Evolutionary conservation across 2,113 vertebrate species (phyloP).

Genomic region (Tetrax tetrax): DNA sequence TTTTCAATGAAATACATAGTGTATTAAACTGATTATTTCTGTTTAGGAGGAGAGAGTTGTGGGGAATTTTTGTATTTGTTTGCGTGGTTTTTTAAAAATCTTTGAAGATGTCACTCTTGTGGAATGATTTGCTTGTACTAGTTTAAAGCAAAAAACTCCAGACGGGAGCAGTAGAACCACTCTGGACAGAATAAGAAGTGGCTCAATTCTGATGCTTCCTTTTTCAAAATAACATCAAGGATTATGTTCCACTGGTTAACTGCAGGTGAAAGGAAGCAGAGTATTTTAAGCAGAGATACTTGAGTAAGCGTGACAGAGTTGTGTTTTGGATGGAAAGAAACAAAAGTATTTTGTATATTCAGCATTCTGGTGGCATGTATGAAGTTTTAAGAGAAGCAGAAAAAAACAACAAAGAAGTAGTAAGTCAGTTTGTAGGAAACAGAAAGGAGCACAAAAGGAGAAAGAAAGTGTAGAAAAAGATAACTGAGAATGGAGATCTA

Average conservation of each 20-base stretch:
- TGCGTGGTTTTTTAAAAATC: background rate
- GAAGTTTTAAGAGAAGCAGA: background rate
- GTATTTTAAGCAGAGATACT: background rate
- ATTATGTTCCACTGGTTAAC: background rate
- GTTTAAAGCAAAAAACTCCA: background rate
- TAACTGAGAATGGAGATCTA: background rate
- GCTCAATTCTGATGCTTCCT: background rate
- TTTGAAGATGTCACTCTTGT: background rate
- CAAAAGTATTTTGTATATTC: background rate
- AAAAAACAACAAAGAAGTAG: background rate
- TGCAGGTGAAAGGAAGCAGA: background rate
- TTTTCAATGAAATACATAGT: slow-evolving; percentile 2
- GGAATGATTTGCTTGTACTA: background rate
- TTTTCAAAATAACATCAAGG: background rate
- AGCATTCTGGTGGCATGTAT: background rate
- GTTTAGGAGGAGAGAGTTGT: background rate
- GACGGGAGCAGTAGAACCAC: background rate
- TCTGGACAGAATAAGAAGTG: background rate
- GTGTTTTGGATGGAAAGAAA: background rate
- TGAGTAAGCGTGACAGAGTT: background rate
- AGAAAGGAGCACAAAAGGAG: background rate
- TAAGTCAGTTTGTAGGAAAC: background rate
- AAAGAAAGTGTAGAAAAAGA: background rate
- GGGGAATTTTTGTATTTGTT: background rate
- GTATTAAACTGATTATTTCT: slow-evolving; percentile 29